Evolutionary conservation across 2,888 invertebrate genomes (phyloP).

Genomic region (Epinotia demarniana): DNA sequence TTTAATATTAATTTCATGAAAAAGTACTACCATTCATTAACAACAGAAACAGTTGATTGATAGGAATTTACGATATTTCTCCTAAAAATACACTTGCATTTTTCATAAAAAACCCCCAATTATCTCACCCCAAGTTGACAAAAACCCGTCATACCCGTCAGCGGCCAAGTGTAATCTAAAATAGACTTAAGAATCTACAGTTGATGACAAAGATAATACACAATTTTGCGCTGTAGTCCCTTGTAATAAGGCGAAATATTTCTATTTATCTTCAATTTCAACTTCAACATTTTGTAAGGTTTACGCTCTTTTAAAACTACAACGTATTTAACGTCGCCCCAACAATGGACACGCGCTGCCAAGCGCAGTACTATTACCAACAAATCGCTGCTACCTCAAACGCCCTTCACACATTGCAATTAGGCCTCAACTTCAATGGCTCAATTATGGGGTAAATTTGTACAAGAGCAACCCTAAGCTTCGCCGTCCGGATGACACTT

Average conservation of each 20-base stretch:
- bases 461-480: slow-evolving; percentile 18
- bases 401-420: slow-evolving; percentile 24
- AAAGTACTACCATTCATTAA: background rate
- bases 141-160: slow-evolving; percentile 39
- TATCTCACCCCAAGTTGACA: slow-evolving; percentile 27
- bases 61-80: slow-evolving; percentile 1
- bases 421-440: slow-evolving; percentile 25
- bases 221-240: background rate
- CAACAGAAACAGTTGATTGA: background rate
- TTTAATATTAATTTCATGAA: background rate
- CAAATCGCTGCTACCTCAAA: slow-evolving; percentile 50
- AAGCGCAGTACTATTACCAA: slow-evolving; percentile 45
- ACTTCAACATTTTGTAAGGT: background rate
- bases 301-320: slow-evolving; percentile 13
- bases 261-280: background rate
- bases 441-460: slow-evolving; percentile 26
- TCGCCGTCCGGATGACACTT: slow-evolving; percentile 46
- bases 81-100: slow-evolving; percentile 23
- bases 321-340: slow-evolving; percentile 50
- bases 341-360: slow-evolving; percentile 62
- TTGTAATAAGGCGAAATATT: background rate
- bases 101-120: slow-evolving; percentile 24
- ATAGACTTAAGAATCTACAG: slow-evolving; percentile 2
- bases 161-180: background rate
- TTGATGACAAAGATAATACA: background rate